These are phyloP conservation scores for Drosophila neutralis DNA, from an alignment of 2,888 invertebrate genomes.

Conservation along the genomic window DNA sequence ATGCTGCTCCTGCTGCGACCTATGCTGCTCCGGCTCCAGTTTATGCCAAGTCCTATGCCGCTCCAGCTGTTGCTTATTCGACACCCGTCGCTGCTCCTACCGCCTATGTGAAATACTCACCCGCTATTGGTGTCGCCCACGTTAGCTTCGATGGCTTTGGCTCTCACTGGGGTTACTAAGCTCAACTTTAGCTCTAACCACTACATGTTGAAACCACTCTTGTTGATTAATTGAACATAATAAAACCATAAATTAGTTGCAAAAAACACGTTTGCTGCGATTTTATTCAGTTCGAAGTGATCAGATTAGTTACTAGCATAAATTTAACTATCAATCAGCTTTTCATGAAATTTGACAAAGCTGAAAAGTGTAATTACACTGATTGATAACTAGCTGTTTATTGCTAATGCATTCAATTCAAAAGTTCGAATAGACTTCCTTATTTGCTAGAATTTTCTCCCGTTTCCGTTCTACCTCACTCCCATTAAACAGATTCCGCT, in stretches of 20 bases:
- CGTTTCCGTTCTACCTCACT: too few species aligned
- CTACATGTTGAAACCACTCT: slow-evolving; percentile 54
- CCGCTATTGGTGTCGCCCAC: slow-evolving; percentile 85
- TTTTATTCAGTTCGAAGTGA: slow-evolving; percentile 5
- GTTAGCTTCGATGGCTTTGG: slow-evolving; percentile 88
- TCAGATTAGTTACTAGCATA: background rate
- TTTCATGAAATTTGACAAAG: background rate
- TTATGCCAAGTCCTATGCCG: slow-evolving; percentile 66
- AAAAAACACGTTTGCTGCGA: background rate
- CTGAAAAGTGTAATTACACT: background rate
- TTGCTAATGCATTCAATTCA: background rate
- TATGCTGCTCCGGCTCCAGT: slow-evolving; percentile 82
- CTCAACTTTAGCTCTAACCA: background rate
- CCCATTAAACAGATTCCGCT: background rate
- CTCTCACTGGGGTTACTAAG: slow-evolving; percentile 88
- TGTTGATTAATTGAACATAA: slow-evolving; percentile 64
- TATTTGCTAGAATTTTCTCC: background rate
- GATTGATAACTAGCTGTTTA: background rate
- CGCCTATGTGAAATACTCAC: slow-evolving; percentile 69
- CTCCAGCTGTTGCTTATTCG: slow-evolving; percentile 54
- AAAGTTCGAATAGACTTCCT: background rate
- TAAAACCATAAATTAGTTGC: slow-evolving; percentile 42
- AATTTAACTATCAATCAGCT: background rate
- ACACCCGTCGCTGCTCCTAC: slow-evolving; percentile 70
- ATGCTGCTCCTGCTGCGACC: slow-evolving; percentile 50